Conservation (phyloP, 2,888 invertebrate genomes). For the Dendrolimus houi region DNA sequence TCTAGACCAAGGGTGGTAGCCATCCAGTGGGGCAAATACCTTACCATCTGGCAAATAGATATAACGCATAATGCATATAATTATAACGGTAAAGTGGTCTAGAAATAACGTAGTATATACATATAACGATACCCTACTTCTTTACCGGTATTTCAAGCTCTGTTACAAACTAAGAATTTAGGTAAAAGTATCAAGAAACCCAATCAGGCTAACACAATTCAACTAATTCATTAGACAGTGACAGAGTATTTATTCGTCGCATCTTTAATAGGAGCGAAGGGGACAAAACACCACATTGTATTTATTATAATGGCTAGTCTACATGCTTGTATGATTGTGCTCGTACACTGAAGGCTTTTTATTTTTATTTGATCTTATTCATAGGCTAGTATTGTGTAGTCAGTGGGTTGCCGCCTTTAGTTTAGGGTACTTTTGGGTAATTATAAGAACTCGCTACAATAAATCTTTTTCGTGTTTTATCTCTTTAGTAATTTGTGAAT, state of each 20-base stretch:
- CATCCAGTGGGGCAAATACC: no score
- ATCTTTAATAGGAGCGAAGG: conserved; percentile 17
- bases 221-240: background rate
- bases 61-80: no score
- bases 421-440: conserved; percentile 22
- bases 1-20: no score
- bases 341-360: conserved; percentile 8
- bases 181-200: background rate
- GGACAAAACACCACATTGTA: conserved; percentile 54
- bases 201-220: background rate
- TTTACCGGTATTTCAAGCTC: no score
- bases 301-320: conserved; percentile 64
- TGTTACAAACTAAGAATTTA: background rate
- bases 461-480: no score
- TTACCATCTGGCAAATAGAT: no score
- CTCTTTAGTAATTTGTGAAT: no score
- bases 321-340: conserved; percentile 64
- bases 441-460: background rate
- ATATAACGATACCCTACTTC: no score
- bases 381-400: conserved; percentile 60
- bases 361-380: conserved; percentile 38
- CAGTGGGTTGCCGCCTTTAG: conserved; percentile 24
- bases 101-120: no score
- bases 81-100: no score
- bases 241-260: background rate